Conservation (phyloP, 2,888 invertebrate species). For the Leistus spinibarbis region DNA sequence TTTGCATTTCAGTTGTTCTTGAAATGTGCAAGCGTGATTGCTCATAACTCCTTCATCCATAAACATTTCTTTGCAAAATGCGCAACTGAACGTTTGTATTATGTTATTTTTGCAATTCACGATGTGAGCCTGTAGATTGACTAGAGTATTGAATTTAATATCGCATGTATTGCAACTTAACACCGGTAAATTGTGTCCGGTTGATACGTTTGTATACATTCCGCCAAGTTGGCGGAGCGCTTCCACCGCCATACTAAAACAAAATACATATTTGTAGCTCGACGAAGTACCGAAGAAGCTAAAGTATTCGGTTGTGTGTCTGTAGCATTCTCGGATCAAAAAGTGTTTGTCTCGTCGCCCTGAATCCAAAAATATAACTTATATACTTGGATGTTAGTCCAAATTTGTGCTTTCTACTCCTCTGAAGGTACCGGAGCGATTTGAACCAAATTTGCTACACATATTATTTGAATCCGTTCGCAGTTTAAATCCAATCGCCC, state of each 20-base stretch:
- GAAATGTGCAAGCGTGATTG: slow-evolving; percentile 57
- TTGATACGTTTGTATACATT: slow-evolving; percentile 53
- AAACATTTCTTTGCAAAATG: slow-evolving; percentile 54
- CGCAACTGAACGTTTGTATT: slow-evolving; percentile 46
- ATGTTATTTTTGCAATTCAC: slow-evolving; percentile 43
- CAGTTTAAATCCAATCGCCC: no score
- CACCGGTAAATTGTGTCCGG: slow-evolving; percentile 40
- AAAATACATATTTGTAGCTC: no score
- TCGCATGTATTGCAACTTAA: slow-evolving; percentile 48
- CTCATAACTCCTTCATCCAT: slow-evolving; percentile 57
- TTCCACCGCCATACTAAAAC: slow-evolving; percentile 57
- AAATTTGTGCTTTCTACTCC: no score
- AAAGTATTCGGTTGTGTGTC: not conserved
- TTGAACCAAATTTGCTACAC: no score
- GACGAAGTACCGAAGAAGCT: no score
- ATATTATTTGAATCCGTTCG: no score
- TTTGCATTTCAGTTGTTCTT: not conserved
- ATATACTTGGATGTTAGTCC: no score
- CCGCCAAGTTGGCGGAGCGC: slow-evolving; percentile 58
- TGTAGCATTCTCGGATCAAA: not conserved
- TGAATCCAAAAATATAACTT: no score
- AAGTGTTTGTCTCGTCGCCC: no score
- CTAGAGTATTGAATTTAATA: slow-evolving; percentile 45
- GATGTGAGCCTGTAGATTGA: slow-evolving; percentile 50
- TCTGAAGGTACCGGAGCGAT: no score